Evolutionary conservation across 2,888 invertebrate genomes (phyloP), one percentile per base, ranked within the genome.

Genomic region (Caenorhabditis sp.): DNA sequence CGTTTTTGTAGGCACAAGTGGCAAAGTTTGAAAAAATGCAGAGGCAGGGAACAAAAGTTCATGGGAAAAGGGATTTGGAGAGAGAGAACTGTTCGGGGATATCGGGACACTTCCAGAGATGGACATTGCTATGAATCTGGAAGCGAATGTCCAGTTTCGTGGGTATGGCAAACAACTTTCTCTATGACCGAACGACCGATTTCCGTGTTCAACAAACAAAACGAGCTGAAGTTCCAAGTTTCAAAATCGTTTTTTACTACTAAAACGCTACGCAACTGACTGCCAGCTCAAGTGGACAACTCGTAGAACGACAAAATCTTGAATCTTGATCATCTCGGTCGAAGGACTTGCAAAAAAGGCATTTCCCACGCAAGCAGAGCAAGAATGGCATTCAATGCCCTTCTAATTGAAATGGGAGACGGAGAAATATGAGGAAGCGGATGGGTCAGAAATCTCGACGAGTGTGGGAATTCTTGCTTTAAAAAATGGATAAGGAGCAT

Each of bases 1-100:
- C 47, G 44, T 60, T 60, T 32, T 55, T 55, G 55, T 67, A 22
- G 69, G 47, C 18, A 18, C 47, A 47, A 47, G 47, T 47, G 47
- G 18, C 47, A 18, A n/a, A 47, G 47, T 47, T 47, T 18, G 47
- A 47, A 47, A 47, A 47, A 47, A 9, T 47, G 47, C 13, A 9
- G 40, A 40, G 40, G 13, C 2, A 40, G 47, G 18, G 47, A 18
- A 47, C 47, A 47, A 47, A 47, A 47, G 47, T 47, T 47, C 47
- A 47, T n/a, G 47, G 47, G 47, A n/a, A 47, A 5, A 47, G 1
- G 18, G 11, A n/a, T n/a, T n/a, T n/a, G n/a, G 15, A 40, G 40
- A 40, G 13, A 15, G 9, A 40, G 13, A 40, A 40, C 11, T 15
- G 11, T 47, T 47, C 32, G 40, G 40, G 40, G 13, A 32, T 9